phyloP scores from a whole-genome alignment of 2,113 vertebrate species.

The Athene cunicularia region DNA sequence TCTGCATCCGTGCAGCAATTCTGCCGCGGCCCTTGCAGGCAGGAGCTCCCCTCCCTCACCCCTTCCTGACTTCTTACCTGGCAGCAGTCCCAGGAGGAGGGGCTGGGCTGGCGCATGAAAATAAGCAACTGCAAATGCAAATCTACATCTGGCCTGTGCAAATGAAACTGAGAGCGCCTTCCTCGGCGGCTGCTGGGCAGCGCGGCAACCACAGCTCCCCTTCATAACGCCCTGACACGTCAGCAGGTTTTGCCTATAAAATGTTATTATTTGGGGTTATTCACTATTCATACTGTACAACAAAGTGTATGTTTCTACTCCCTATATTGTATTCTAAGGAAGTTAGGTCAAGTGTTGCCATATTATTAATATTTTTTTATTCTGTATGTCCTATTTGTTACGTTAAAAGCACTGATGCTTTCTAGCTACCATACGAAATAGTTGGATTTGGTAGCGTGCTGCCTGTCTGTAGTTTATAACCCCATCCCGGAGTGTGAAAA shows the following conservation, averaged over 20 bases:
- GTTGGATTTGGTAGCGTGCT: neutral
- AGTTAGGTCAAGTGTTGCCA: neutral
- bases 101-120: neutral
- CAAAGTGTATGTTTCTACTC: neutral
- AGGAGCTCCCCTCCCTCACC: neutral
- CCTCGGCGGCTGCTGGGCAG: neutral
- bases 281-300: neutral
- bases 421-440: too few species aligned
- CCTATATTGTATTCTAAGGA: neutral
- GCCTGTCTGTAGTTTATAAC: neutral
- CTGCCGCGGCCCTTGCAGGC: neutral
- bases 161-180: neutral
- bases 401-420: neutral
- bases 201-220: neutral
- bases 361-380: neutral
- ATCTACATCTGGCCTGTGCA: neutral
- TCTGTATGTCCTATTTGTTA: neutral
- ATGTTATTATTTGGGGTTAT: neutral
- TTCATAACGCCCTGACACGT: too few species aligned
- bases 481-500: neutral
- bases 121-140: constrained; percentile 11
- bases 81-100: neutral
- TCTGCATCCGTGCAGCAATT: neutral
- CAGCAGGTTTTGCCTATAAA: neutral
- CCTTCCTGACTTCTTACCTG: neutral